These are phyloP conservation scores for Gymnocephalus cernua DNA, from an alignment of 2,113 vertebrate genomes.

Conservation along the genomic window DNA sequence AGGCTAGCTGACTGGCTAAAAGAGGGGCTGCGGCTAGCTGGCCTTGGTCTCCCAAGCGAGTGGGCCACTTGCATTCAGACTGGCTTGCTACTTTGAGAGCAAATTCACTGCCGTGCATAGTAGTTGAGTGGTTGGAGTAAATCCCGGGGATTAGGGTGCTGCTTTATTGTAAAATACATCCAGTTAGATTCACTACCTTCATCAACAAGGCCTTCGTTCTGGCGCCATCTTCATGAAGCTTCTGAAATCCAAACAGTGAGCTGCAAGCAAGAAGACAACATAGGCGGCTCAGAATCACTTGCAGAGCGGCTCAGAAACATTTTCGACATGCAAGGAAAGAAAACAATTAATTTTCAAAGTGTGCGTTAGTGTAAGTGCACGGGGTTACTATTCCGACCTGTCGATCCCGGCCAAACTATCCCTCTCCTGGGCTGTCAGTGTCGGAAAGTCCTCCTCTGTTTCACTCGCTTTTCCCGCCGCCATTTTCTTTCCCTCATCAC, in stretches of 20 bases:
- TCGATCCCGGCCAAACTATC: slow-evolving; percentile 92
- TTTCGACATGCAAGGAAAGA: slow-evolving; percentile 40
- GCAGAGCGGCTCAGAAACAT: slow-evolving; percentile 51
- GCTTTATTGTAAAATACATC: slow-evolving; percentile 24
- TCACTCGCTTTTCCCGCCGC: slow-evolving; percentile 99
- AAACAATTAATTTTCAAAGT: slow-evolving; percentile 42
- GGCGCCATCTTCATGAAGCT: slow-evolving; percentile 99
- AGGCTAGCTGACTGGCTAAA: slow-evolving; percentile 58
- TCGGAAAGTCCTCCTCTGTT: slow-evolving; percentile 98
- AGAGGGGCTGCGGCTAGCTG: slow-evolving; percentile 74
- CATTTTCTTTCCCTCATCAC: slow-evolving; percentile 99
- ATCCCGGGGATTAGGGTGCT: background rate
- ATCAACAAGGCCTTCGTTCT: slow-evolving; percentile 97
- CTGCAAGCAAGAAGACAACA: slow-evolving; percentile 88
- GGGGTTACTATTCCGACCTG: slow-evolving; percentile 86
- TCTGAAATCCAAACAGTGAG: slow-evolving; percentile 96
- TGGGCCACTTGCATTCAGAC: slow-evolving; percentile 52
- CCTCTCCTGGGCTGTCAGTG: slow-evolving; percentile 95
- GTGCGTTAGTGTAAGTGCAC: slow-evolving; percentile 49
- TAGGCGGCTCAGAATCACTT: slow-evolving; percentile 82
- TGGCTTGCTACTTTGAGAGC: slow-evolving; percentile 7
- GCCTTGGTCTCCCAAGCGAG: slow-evolving; percentile 64
- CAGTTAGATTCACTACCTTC: slow-evolving; percentile 87
- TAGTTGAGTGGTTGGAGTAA: background rate
- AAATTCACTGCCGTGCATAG: slow-evolving; percentile 37